Conservation (phyloP, 2,888 invertebrate genomes). For the Pheosia tremula region DNA sequence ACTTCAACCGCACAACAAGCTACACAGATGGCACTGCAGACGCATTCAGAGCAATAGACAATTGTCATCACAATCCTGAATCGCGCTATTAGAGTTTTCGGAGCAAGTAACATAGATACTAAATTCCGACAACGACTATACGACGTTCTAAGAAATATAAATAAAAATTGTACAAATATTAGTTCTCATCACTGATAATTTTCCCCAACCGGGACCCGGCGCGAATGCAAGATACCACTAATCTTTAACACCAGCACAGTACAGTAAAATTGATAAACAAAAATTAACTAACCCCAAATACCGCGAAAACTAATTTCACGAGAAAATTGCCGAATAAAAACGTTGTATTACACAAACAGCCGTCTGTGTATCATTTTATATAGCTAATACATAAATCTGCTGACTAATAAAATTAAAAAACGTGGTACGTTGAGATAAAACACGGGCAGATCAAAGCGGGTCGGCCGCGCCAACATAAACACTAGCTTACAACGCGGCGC, state of each 20-base stretch:
- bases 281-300: background rate
- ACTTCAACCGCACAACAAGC: no score
- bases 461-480: constrained; percentile 22
- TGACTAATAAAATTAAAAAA: constrained; percentile 35
- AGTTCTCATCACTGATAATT: no score
- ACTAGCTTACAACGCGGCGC: constrained; percentile 1
- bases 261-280: background rate
- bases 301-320: background rate
- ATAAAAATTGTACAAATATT: no score
- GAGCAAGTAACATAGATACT: no score
- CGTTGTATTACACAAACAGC: constrained; percentile 1
- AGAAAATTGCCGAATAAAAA: constrained; percentile 4
- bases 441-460: constrained; percentile 32
- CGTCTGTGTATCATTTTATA: constrained; percentile 25
- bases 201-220: no score
- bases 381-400: constrained; percentile 33
- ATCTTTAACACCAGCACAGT: background rate
- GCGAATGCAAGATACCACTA: background rate
- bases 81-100: no score
- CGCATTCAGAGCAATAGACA: no score
- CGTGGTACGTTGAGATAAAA: constrained; percentile 28
- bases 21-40: no score
- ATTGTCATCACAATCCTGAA: no score
- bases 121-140: no score
- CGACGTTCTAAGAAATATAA: no score